Percentiles rank a stretch among this genome's conserved stretches.
These are phyloP conservation scores for Cheilosia impressa DNA, from an alignment of 2,888 invertebrate genomes.

Conservation along the genomic window DNA sequence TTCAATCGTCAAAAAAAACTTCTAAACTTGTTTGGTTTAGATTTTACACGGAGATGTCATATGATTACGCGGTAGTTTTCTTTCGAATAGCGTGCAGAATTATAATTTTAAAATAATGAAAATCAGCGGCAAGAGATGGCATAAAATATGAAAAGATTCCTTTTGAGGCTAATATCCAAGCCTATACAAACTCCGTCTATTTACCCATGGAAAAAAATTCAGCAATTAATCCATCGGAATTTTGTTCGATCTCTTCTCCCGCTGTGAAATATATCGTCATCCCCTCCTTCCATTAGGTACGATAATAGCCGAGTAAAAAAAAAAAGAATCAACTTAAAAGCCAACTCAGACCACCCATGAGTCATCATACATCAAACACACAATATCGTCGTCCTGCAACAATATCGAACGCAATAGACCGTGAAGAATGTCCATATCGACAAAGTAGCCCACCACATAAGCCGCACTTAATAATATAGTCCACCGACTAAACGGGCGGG, in stretches of 20 bases:
- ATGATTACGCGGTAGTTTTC: too few relatives aligned
- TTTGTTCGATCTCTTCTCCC: background rate
- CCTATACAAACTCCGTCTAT: too few relatives aligned
- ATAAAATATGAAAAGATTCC: too few relatives aligned
- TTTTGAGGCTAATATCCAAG: too few relatives aligned
- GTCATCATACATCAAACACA: constrained; percentile 54
- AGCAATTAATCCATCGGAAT: background rate
- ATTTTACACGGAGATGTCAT: too few relatives aligned
- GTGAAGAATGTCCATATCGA: constrained; percentile 51
- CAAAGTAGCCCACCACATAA: constrained; percentile 59
- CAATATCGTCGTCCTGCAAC: constrained; percentile 47
- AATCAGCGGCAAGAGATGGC: too few relatives aligned
- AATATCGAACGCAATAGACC: constrained; percentile 69
- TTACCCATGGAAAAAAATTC: too few relatives aligned
- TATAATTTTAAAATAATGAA: too few relatives aligned
- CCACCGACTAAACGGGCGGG: background rate
- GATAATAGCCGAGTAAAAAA: constrained; percentile 10
- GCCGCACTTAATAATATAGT: constrained; percentile 48
- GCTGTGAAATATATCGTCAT: background rate
- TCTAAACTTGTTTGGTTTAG: too few relatives aligned
- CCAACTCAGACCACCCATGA: constrained; percentile 52
- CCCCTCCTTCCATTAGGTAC: constrained; percentile 1
- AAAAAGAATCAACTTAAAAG: constrained; percentile 32
- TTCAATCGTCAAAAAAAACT: too few relatives aligned
- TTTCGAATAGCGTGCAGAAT: too few relatives aligned